Percentiles rank a stretch among this genome's conserved stretches.
These are phyloP conservation scores for Andricus quercusramuli DNA, from an alignment of 2,888 invertebrate genomes.

Conservation along the genomic window DNA sequence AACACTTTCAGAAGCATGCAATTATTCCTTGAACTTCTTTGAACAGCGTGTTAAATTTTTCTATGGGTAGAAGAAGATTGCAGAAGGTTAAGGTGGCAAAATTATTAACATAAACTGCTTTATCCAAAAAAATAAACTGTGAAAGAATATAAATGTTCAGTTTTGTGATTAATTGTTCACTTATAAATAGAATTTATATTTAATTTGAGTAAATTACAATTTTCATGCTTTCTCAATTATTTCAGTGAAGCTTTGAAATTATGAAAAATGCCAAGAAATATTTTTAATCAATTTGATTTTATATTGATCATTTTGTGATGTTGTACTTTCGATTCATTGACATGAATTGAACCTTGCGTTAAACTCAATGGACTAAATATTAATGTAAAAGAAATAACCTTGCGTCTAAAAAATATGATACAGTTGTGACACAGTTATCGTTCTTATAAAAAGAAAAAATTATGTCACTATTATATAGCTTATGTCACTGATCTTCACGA, in stretches of 20 bases:
- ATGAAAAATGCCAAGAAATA: background rate
- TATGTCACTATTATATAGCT: background rate
- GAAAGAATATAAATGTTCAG: background rate
- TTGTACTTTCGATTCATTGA: conserved; percentile 3
- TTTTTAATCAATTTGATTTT: background rate
- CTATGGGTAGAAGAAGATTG: background rate
- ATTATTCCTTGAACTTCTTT: background rate
- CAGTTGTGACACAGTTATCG: background rate
- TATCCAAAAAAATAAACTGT: background rate
- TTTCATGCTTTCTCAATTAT: background rate
- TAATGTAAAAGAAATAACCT: conserved; percentile 13
- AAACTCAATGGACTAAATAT: conserved; percentile 21
- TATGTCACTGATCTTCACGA: background rate
- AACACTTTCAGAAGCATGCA: too few species aligned
- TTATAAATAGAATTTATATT: background rate
- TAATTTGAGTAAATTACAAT: background rate
- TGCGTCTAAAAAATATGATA: conserved; percentile 2
- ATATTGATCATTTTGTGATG: background rate
- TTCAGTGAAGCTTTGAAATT: background rate
- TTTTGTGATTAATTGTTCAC: background rate
- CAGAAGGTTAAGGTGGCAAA: background rate
- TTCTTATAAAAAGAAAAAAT: background rate
- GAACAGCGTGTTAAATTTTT: background rate
- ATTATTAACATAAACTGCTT: background rate
- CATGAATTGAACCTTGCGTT: background rate